Evolutionary conservation across 2,888 invertebrate species (phyloP), one percentile per base, ranked within the genome.

Genomic region (Spodoptera exigua): DNA sequence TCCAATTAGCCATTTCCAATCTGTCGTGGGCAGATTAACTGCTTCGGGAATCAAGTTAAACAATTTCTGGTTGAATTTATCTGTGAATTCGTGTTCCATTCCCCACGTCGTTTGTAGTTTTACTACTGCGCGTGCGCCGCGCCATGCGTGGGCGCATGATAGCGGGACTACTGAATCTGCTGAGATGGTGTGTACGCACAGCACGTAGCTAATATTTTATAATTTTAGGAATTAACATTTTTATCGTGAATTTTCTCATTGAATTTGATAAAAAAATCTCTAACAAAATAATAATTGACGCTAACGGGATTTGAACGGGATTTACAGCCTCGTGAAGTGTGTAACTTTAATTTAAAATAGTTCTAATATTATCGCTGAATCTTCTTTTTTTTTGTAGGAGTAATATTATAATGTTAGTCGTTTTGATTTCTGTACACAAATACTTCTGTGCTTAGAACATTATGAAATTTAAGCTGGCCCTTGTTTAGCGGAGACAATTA

Each of bases 121-220:
- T 49, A 51, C 64, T 56, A 64, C 34, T 10, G 36, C 41, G 47
- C 18, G 12, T 2, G 21, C 32, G 41, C 27, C 13, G 0, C 4
- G 11, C 16, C 35, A 32, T 45, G 65, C 57, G 63, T 63, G 34
- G 63, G 63, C 36, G 65, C 58, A 63, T 12, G 12, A 21, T 40
- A 16, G 32, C 13, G 11, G 56, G 14, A 48, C 64, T 48, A 17
- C 48, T 32, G 55, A 47, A 18, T 16, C 18, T 7, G 16, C 16
- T 12, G 49, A 44, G 40, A 27, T 9, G n/a, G n/a, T 27, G 21
- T 5, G 27, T 27, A 27, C 49, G 55, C 32, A 64, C 45, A 56
- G 32, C 48, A 48, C 18, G 48, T 65, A 46, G 49, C 45, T 10
- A 51, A 27, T 36, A 64, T 64, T 32, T 46, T 57, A 46, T 40